Conservation (phyloP, 2,797 vertebrate species). For the Sebastes kiyomatsui region DNA sequence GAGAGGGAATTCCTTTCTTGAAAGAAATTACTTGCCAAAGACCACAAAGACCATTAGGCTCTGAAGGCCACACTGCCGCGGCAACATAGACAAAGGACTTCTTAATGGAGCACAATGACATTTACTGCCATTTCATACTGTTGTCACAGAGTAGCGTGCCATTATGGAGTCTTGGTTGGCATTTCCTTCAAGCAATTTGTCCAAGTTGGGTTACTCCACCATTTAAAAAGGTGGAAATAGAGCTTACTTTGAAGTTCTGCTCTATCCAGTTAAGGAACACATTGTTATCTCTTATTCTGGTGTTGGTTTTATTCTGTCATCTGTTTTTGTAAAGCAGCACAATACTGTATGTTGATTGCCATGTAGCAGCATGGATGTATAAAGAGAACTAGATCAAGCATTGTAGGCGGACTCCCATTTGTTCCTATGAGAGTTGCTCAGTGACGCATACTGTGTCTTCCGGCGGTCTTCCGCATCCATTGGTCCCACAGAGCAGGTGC, state of each 20-base stretch:
- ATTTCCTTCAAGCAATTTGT: conserved; percentile 44
- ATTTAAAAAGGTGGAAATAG: neutral
- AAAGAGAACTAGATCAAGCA: too few relatives aligned
- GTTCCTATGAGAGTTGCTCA: too few relatives aligned
- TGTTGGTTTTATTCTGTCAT: neutral
- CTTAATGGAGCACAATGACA: conserved; percentile 63
- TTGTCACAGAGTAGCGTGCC: conserved; percentile 13
- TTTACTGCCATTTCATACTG: conserved; percentile 49
- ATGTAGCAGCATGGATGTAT: neutral
- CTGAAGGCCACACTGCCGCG: conserved; percentile 35
- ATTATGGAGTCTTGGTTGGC: conserved; percentile 22
- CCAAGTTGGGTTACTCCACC: neutral
- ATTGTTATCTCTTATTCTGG: neutral
- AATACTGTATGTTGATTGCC: neutral
- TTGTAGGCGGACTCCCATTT: too few relatives aligned
- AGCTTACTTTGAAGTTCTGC: neutral
- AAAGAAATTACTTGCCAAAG: conserved; percentile 55
- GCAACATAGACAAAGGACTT: conserved; percentile 51
- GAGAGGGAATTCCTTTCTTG: conserved; percentile 47
- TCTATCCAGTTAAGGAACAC: neutral
- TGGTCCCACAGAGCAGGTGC: too few relatives aligned
- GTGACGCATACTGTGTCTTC: too few relatives aligned
- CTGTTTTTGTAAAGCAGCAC: neutral
- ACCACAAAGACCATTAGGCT: conserved; percentile 57
- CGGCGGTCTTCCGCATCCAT: too few relatives aligned